Base-by-base conservation (phyloP, 1,140 invertebrate genomes). In the Odontomachus brunneus region DNA sequence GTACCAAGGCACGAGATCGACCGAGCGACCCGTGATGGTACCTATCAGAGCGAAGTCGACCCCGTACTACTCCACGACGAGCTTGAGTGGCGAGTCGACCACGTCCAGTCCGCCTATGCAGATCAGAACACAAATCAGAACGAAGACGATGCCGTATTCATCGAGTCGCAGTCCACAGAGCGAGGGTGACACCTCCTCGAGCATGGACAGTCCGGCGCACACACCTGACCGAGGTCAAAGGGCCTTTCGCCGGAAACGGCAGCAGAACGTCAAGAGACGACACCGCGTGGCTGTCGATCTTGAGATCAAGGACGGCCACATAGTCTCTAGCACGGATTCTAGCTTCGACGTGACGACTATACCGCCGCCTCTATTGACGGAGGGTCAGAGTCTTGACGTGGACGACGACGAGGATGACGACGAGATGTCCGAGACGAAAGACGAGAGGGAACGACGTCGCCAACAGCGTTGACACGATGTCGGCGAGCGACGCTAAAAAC, bases 341-440 rank as follows among this genome's bases (percentile, higher is more conserved):
- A 96, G 96, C 89, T 96, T 97, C 88, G 96, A 97, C 86, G 95
- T 96, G 0, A 95, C 96, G 3, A 96, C 94, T 44, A 94, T 96
- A 73, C 96, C 96, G 0, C 96, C 96, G 29, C 96, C 96, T 11
- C 91, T 96, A 26, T 93, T 96, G 67, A 95, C 95, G 26, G 96
- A 96, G 26, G 48, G 53, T n/a, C 90, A 88, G 19, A 92, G 87
- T 55, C 84, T 93, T 76, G 96, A 96, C 83, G 95, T 96, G 80
- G 95, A 96, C 48, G 95, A 95, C 73, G 94, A 93, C 7, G 91
- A 90, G 62, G 88, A 94, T 5, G 90, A 91, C 11, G 93, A 94
- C 5, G 74, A 85, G 59, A 85, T 74, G 51, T 82, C 82, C 69
- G 88, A 87, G 53, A 62, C 65, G 29, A 84, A 84, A n/a, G 44